phyloP scores from a whole-genome alignment of 2,113 vertebrate species.

The Calidris pygmaea region DNA sequence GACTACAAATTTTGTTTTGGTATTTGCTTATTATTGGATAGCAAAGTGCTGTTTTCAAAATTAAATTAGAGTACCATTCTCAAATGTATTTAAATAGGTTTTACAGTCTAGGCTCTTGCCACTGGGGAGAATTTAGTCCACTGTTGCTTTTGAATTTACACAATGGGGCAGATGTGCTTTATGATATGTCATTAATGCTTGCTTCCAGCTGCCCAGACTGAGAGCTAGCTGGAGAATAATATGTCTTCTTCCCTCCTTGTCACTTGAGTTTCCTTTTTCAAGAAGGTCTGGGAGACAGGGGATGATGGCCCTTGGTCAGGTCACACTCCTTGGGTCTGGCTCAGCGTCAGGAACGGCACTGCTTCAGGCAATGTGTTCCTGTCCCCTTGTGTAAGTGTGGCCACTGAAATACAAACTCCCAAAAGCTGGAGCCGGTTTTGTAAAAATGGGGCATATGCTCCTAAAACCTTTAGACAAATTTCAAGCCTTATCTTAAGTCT shows the following conservation, averaged over 20 bases:
- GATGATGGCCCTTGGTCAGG: background rate
- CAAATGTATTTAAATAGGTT: background rate
- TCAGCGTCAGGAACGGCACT: background rate
- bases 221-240: background rate
- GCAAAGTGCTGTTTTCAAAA: background rate
- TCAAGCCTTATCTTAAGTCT: background rate
- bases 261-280: background rate
- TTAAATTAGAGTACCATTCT: background rate
- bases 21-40: background rate
- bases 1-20: background rate
- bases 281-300: background rate
- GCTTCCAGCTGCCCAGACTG: background rate
- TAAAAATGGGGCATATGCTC: background rate
- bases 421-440: background rate
- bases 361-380: background rate
- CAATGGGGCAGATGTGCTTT: background rate
- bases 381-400: background rate
- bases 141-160: background rate
- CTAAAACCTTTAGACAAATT: background rate
- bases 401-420: background rate
- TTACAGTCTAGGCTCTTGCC: background rate
- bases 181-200: background rate
- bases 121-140: background rate
- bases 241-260: background rate
- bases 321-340: background rate